Conservation (phyloP, 1,140 invertebrate species). For the Diploscapter pachys region DNA sequence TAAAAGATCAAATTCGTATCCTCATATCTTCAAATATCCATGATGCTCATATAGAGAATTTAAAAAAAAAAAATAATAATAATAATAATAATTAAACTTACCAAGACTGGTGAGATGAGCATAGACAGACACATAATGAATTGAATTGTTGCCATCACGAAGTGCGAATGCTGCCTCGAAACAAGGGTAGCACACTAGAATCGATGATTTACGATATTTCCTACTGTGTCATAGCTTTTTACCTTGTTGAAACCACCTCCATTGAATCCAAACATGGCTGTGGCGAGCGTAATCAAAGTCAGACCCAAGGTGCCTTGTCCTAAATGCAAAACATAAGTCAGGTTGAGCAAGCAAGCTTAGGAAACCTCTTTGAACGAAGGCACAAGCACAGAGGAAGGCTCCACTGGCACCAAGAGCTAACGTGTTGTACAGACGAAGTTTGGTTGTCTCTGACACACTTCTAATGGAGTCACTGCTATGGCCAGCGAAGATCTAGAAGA, state of each 20-base stretch:
- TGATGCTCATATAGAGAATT: conserved; percentile 40
- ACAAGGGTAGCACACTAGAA: conserved; percentile 39
- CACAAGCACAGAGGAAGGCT: conserved; percentile 46
- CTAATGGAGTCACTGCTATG: conserved; percentile 41
- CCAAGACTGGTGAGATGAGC: conserved; percentile 48
- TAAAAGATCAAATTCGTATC: no score
- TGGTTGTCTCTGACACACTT: conserved; percentile 53
- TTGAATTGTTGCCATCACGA: conserved; percentile 56
- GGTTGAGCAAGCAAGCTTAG: not conserved
- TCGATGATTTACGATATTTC: not conserved
- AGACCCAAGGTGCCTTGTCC: conserved; percentile 20
- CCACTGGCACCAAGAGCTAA: conserved; percentile 53
- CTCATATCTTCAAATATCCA: not conserved
- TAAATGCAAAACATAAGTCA: not conserved
- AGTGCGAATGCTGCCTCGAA: conserved; percentile 55
- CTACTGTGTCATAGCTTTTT: not conserved
- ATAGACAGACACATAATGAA: conserved; percentile 56
- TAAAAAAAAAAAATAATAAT: conserved; percentile 50
- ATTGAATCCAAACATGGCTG: conserved; percentile 36
- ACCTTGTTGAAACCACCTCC: conserved; percentile 36
- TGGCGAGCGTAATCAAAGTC: conserved; percentile 29
- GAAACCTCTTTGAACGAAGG: conserved; percentile 35
- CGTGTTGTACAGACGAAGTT: conserved; percentile 52
- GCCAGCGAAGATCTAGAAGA: conserved; percentile 44
- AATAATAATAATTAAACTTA: conserved; percentile 44